Evolutionary conservation across 2,888 invertebrate genomes (phyloP).

Genomic region (Chydorus sphaericus): DNA sequence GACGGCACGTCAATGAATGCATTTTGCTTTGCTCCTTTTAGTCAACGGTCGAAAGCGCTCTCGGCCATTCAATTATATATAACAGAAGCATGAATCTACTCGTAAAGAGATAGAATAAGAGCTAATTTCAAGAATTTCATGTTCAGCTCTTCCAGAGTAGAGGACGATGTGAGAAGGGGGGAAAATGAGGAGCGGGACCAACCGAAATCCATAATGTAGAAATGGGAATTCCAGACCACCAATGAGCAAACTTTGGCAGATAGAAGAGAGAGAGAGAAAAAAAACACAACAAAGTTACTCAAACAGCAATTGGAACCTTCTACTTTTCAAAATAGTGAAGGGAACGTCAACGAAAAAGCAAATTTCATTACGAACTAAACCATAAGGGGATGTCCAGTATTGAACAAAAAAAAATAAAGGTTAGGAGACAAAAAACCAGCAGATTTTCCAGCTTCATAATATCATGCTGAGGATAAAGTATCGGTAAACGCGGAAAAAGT

Average conservation of each 20-base stretch:
- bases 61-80: no score
- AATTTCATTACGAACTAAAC: no score
- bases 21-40: no score
- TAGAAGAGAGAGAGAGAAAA: not conserved
- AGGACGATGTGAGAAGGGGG: not conserved
- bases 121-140: no score
- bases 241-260: not conserved
- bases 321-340: not conserved
- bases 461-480: conserved; percentile 1
- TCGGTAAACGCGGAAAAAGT: not conserved
- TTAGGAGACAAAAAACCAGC: not conserved
- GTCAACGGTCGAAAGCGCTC: no score
- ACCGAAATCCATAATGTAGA: not conserved
- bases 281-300: not conserved
- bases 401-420: no score
- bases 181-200: not conserved
- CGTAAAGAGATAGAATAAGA: no score
- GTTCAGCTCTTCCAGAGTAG: not conserved
- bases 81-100: no score
- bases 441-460: not conserved
- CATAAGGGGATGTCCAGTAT: no score
- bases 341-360: not conserved
- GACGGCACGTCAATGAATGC: no score
- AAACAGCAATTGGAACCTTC: not conserved
- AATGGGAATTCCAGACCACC: not conserved